Conservation (phyloP, 2,888 invertebrate genomes). For the Oscheius sp. region DNA sequence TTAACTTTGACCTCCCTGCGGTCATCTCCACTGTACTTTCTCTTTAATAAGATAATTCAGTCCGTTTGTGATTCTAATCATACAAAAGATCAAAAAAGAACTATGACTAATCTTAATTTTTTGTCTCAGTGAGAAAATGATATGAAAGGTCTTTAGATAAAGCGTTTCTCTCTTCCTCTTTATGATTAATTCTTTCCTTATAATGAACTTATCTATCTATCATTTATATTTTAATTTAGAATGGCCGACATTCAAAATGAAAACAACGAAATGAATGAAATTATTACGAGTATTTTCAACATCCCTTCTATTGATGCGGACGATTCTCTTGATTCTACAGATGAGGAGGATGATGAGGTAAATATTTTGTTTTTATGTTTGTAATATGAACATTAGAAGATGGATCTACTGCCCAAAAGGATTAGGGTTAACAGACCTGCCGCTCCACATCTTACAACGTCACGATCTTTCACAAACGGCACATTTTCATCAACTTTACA, state of each 20-base stretch:
- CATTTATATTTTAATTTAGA: not conserved
- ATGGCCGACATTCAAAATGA: slow-evolving; percentile 14
- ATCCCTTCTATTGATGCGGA: slow-evolving; percentile 3
- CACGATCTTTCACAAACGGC: slow-evolving; percentile 13
- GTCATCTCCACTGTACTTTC: too few species aligned
- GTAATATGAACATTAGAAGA: not conserved
- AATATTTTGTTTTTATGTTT: not conserved
- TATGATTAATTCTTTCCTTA: not conserved
- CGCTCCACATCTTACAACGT: not conserved
- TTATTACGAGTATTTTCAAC: slow-evolving; percentile 1
- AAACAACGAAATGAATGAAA: slow-evolving; percentile 6
- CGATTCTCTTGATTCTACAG: not conserved
- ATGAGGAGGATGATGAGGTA: not conserved
- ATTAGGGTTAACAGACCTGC: not conserved
- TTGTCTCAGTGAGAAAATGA: not conserved
- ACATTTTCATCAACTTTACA: not conserved
- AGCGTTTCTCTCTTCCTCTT: not conserved
- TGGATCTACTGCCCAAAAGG: not conserved
- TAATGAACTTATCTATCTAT: not conserved
- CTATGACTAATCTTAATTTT: not conserved
- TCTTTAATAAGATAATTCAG: not conserved
- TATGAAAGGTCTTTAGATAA: not conserved
- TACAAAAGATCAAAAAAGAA: not conserved
- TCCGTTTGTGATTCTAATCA: not conserved
- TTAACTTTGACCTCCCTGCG: slow-evolving; percentile 21